A percentile compares a stretch with the other conserved stretches of the same genome.
phyloP scores from a whole-genome alignment of 2,888 invertebrate species.

The Oconnorella tubifera region DNA sequence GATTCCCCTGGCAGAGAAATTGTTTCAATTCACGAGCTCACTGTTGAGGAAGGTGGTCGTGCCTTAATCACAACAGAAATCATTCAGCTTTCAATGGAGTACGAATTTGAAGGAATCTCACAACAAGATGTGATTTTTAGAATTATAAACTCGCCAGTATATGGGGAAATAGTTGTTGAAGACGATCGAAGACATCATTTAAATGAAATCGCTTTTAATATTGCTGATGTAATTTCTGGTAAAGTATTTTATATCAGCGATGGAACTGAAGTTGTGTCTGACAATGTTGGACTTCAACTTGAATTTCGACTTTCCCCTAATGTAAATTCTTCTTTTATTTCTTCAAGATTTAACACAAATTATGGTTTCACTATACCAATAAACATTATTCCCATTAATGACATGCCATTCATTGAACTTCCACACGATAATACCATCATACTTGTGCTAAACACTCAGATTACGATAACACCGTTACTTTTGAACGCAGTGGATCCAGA shows the following conservation, averaged over 20 bases:
- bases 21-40: constrained; percentile 48
- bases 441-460: constrained; percentile 43
- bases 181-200: too few relatives aligned
- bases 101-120: too few relatives aligned
- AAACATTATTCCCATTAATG: constrained; percentile 80
- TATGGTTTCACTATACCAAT: constrained; percentile 73
- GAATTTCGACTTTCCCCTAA: constrained; percentile 63
- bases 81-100: constrained; percentile 50
- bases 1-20: constrained; percentile 31
- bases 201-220: constrained; percentile 48
- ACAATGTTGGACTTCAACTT: constrained; percentile 78
- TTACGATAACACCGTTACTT: constrained; percentile 42
- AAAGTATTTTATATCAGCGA: constrained; percentile 60
- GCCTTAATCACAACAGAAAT: constrained; percentile 48
- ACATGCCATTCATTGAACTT: constrained; percentile 72
- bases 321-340: background rate
- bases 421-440: constrained; percentile 38
- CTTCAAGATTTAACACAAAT: constrained; percentile 35
- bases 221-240: constrained; percentile 54
- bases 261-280: constrained; percentile 70
- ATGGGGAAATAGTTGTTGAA: constrained; percentile 77
- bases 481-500: constrained; percentile 49
- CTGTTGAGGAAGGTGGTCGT: constrained; percentile 48
- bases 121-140: constrained; percentile 65
- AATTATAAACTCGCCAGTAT: constrained; percentile 70